Evolutionary conservation across 2,113 vertebrate genomes (phyloP), one percentile per base, ranked within the genome.

Genomic region (Bufo gargarizans): DNA sequence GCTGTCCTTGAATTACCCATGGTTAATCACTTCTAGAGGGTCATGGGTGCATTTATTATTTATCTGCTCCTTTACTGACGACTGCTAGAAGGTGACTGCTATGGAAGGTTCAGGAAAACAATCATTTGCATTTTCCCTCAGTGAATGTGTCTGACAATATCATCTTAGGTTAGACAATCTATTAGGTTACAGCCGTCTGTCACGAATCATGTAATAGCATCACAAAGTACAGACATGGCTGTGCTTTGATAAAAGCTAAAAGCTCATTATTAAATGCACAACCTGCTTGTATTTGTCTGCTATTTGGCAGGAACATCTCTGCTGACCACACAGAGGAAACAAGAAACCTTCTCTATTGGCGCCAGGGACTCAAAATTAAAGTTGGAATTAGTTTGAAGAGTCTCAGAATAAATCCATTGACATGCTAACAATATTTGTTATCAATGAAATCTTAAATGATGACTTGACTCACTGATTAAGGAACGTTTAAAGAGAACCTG

Each of bases 1-100:
- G 56, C n/a, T 84, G 87, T 84, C 87, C 87, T 88, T 88, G 87
- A 84, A 84, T 88, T 84, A 78, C 82, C 81, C n/a, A 84, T 76
- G 47, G 77, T 84, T 88, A 84, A 83, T 84, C 87, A 84, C 81
- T 84, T 88, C 72, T 84, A 12, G 58, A 78, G 80, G 84, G 81
- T 84, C 71, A 63, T 45, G 10, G 47, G 47, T 84, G 47, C 81
- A 88, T 88, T 84, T 84, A 88, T 88, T 88, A 88, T 88, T 88
- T 78, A 88, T 77, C 77, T 67, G 81, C 33, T 67, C 33, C 47
- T 67, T 33, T 50, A 17, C 49, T 65, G 80, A 84, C 74, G 55
- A 22, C 59, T 77, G 72, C 72, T 17, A 58, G 80, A 83, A 84
- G 87, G 81, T 77, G 71, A 88, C 87, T 88, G 55, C 56, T 55